Evolutionary conservation across 2,113 vertebrate genomes (phyloP).

Genomic region (Numenius arquata): DNA sequence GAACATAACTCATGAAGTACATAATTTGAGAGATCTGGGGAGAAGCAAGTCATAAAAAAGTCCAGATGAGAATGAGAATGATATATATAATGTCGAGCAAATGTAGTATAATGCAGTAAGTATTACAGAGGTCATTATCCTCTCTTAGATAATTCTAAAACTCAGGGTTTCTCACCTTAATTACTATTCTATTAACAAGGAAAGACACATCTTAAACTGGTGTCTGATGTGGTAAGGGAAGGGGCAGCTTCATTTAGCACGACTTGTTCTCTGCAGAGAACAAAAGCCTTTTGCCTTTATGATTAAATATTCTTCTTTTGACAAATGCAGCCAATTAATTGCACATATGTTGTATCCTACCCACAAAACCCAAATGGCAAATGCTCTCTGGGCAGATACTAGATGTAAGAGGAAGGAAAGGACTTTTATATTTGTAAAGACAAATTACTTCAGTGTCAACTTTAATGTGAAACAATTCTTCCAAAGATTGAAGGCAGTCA

Average conservation of each 20-base stretch:
- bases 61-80: not conserved
- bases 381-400: not conserved
- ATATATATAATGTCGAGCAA: not conserved
- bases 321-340: conserved; percentile 51
- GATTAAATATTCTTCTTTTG: conserved; percentile 50
- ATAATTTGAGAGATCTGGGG: not conserved
- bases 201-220: not conserved
- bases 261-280: conserved; percentile 17
- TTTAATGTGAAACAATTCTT: conserved; percentile 18
- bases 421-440: conserved; percentile 10
- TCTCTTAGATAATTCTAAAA: not conserved
- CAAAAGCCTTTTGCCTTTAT: conserved; percentile 46
- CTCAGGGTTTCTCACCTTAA: not conserved
- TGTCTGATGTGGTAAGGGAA: not conserved
- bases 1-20: not conserved
- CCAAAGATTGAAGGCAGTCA: conserved; percentile 10
- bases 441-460: conserved; percentile 7
- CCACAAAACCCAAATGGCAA: conserved; percentile 30
- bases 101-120: not conserved
- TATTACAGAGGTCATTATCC: not conserved
- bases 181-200: conserved; percentile 25
- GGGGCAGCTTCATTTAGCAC: conserved; percentile 2
- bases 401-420: conserved; percentile 19
- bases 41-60: not conserved
- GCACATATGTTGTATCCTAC: not conserved